Evolutionary conservation across 2,113 vertebrate species (phyloP).

Genomic region (Tachuris rubrigastra): DNA sequence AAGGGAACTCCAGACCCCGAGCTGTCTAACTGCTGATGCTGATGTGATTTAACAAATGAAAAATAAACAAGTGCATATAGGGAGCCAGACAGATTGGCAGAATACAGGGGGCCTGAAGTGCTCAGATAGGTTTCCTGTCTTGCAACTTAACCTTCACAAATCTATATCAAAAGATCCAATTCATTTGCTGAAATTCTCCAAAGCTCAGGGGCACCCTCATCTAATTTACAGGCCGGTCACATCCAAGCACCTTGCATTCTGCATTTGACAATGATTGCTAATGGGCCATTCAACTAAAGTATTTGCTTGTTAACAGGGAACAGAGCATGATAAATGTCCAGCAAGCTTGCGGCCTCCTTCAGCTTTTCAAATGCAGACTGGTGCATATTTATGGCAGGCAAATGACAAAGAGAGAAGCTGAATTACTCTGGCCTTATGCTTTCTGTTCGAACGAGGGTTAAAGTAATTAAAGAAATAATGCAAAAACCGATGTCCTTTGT

Average conservation of each 20-base stretch:
- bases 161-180: slow-evolving; percentile 51
- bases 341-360: slow-evolving; percentile 77
- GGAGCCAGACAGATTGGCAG: background rate
- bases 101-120: slow-evolving; percentile 15
- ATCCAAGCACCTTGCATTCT: slow-evolving; percentile 80
- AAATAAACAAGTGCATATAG: slow-evolving; percentile 22
- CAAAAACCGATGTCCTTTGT: slow-evolving; percentile 70
- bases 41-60: slow-evolving; percentile 22
- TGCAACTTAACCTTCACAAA: slow-evolving; percentile 51
- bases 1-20: background rate
- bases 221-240: slow-evolving; percentile 78
- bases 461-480: slow-evolving; percentile 79
- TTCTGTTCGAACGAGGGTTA: slow-evolving; percentile 76
- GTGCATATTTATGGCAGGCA: slow-evolving; percentile 80
- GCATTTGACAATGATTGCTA: slow-evolving; percentile 80
- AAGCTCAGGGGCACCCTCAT: slow-evolving; percentile 53
- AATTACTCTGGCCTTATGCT: slow-evolving; percentile 79
- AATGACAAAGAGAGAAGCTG: slow-evolving; percentile 74
- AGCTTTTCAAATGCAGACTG: slow-evolving; percentile 79
- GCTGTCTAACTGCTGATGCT: background rate
- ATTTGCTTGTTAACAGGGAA: slow-evolving; percentile 83
- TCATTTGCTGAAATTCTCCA: slow-evolving; percentile 55
- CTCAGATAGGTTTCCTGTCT: slow-evolving; percentile 9
- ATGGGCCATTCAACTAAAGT: slow-evolving; percentile 81
- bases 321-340: slow-evolving; percentile 81